Evolutionary conservation across 1,140 invertebrate genomes (phyloP).

Genomic region (Myzus persicae): DNA sequence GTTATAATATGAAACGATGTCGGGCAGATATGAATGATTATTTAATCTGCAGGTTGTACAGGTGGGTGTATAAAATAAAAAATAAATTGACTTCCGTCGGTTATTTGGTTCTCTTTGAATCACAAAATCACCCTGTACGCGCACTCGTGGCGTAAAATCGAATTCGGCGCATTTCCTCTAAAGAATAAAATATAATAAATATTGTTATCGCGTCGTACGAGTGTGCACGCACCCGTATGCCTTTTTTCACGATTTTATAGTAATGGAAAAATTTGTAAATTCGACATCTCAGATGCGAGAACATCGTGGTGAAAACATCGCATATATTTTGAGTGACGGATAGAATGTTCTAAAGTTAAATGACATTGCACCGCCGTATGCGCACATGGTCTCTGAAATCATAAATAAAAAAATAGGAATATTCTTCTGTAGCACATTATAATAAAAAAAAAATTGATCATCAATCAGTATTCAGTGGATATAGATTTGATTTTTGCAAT

Average conservation of each 20-base stretch:
- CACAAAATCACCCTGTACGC: neutral
- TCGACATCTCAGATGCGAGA: neutral
- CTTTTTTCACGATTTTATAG: neutral
- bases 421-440: neutral
- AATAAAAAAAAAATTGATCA: neutral
- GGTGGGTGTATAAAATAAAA: neutral
- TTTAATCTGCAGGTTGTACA: neutral
- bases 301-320: neutral
- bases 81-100: neutral
- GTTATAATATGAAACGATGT: neutral
- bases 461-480: neutral
- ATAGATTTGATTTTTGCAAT: neutral
- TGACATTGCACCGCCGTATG: neutral
- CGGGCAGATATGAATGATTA: neutral
- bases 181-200: neutral
- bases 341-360: constrained; percentile 2
- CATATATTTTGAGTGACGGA: constrained; percentile 1
- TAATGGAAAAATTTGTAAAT: constrained; percentile 30
- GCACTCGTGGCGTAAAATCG: neutral
- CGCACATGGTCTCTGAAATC: neutral
- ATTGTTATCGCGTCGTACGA: constrained; percentile 12
- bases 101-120: neutral
- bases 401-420: neutral
- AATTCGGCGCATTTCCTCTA: neutral
- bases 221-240: neutral